Evolutionary conservation across 2,113 vertebrate species (phyloP), one percentile per base, ranked within the genome.

Genomic region (Cyanoliseus patagonus): DNA sequence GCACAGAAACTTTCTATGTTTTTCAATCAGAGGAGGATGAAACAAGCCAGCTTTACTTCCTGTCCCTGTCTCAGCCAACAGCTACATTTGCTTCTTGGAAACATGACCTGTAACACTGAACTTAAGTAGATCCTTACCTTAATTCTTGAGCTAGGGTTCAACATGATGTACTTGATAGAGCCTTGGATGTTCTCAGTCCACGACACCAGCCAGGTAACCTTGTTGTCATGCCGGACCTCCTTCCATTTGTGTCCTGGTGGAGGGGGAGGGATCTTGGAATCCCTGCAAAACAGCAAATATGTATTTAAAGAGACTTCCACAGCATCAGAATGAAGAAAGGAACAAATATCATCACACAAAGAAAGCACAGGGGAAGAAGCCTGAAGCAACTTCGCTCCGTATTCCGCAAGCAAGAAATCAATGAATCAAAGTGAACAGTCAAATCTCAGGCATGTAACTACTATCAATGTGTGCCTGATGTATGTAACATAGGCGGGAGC

Each of bases 151-250:
- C 99, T 99, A 37, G 99, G 99, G 72, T 99, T 99, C 94, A 99
- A 97, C 99, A 99, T 99, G 94, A 99, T 99, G 96, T 99, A 99
- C 93, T 99, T 99, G 97, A 99, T 99, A 68, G 99, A 99, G 80
- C 99, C 99, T 85, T 99, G 99, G 95, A 99, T 99, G 95, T 99
- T 99, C 96, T 99, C 99, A 3, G 99, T 99, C 99, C 99, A 99
- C 9, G 99, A 99, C 30, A 98, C 99, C 94, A 99, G 96, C 99
- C 99, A 99, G 66, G 99, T 99, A 92, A 99, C 99, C 89, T 99
- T 99, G 95, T 99, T 99, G 95, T 99, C 99, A 93, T 99, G 98
- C 53, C 99, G 98, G 68, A 99, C 98, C 88, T 99, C 99, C 97
- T 99, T 99, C 99, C 99, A 99, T 95, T 98, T 99, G 91, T 98